These are phyloP conservation scores for Hirtodrosophila trivittata DNA, from an alignment of 2,888 invertebrate genomes.

Conservation along the genomic window DNA sequence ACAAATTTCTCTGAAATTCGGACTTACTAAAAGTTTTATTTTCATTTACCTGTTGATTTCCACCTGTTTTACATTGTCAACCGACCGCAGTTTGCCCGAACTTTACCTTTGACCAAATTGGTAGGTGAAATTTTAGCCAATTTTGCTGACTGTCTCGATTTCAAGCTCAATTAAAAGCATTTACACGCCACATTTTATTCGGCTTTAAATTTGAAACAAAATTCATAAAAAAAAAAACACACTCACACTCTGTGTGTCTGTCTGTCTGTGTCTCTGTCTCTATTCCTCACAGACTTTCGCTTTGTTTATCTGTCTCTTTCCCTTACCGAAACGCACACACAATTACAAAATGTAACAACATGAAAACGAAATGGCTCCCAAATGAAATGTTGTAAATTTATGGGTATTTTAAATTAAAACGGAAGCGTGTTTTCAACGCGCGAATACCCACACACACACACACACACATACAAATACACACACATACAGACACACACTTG, in stretches of 20 bases:
- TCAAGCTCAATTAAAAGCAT: conserved; percentile 73
- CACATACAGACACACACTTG: conserved; percentile 1
- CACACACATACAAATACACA: conserved; percentile 23
- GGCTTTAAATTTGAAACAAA: conserved; percentile 66
- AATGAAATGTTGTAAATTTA: conserved; percentile 83
- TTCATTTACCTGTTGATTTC: conserved; percentile 26
- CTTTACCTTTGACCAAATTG: conserved; percentile 1
- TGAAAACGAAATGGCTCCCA: conserved; percentile 81
- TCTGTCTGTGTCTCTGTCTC: conserved; percentile 21
- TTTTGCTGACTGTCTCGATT: conserved; percentile 59
- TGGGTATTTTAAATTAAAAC: conserved; percentile 84
- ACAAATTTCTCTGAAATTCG: too few relatives aligned
- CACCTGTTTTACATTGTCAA: conserved; percentile 5
- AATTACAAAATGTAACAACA: conserved; percentile 77
- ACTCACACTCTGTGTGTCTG: conserved; percentile 12
- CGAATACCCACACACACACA: conserved; percentile 52
- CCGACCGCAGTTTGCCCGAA: background rate
- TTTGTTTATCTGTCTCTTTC: conserved; percentile 11
- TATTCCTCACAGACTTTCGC: background rate
- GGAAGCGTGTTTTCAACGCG: conserved; percentile 82
- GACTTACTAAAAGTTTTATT: background rate
- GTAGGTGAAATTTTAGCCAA: conserved; percentile 24
- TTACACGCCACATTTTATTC: conserved; percentile 67
- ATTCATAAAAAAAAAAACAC: conserved; percentile 49
- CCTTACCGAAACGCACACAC: conserved; percentile 44